Evolutionary conservation across 2,797 vertebrate genomes (phyloP).

Genomic region (Danio tinwini): DNA sequence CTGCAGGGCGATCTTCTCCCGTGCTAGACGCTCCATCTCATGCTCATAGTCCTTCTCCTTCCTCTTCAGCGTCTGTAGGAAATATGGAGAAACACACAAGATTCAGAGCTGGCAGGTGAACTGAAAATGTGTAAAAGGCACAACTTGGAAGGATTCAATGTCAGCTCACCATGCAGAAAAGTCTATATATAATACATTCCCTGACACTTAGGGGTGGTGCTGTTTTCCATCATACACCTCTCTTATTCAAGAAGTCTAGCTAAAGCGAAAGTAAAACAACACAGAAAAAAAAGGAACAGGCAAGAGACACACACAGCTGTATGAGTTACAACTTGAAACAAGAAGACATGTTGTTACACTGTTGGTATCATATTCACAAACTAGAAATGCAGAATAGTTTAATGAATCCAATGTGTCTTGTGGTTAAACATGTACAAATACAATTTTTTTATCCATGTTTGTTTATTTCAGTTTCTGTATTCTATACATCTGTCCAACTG

Average conservation of each 20-base stretch:
- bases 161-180: neutral
- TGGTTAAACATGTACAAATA: neutral
- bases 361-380: neutral
- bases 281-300: neutral
- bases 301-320: neutral
- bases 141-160: neutral
- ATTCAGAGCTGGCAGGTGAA: neutral
- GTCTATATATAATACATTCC: neutral
- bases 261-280: constrained; percentile 3
- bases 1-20: constrained; percentile 96
- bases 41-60: constrained; percentile 98
- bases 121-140: neutral
- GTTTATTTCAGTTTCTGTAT: too few species aligned
- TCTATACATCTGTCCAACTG: too few species aligned
- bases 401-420: neutral
- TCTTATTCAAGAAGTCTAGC: neutral
- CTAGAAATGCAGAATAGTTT: neutral
- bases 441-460: too few species aligned
- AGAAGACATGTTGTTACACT: neutral
- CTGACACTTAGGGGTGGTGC: neutral
- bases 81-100: neutral
- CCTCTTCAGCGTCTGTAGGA: constrained; percentile 89
- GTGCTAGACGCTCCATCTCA: constrained; percentile 95
- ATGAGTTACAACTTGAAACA: neutral
- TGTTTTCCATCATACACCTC: neutral